Conservation (phyloP, 2,113 vertebrate genomes). For the Nycticorax nycticorax region DNA sequence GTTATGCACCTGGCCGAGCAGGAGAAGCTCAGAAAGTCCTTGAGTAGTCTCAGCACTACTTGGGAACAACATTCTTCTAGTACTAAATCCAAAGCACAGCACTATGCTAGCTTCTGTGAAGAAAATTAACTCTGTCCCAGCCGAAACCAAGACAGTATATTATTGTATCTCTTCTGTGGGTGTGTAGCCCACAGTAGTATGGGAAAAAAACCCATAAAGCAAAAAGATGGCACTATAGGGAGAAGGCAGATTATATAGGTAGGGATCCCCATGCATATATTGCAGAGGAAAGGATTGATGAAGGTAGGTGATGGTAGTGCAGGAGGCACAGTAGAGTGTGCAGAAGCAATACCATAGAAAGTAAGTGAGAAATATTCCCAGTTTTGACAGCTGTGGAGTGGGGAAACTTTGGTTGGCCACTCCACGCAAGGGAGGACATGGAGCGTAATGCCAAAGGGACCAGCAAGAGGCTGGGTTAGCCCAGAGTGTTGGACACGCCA, state of each 20-base stretch:
- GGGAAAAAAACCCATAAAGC: accelerated
- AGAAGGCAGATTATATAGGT: not conserved
- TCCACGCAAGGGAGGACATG: accelerated
- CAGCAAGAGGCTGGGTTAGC: not conserved
- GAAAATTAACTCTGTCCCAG: too few species aligned
- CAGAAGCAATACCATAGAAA: not conserved
- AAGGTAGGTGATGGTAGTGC: not conserved
- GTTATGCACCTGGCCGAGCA: too few species aligned
- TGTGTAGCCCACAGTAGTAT: too few species aligned
- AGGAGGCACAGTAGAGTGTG: not conserved
- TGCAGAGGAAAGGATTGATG: not conserved
- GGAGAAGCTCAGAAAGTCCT: too few species aligned
- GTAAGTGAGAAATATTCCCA: not conserved
- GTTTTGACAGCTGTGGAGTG: not conserved
- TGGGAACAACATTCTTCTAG: too few species aligned
- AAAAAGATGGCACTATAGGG: not conserved
- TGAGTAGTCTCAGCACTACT: too few species aligned
- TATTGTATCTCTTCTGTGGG: not conserved
- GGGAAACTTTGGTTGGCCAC: not conserved
- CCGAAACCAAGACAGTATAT: too few species aligned
- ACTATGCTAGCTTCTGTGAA: too few species aligned
- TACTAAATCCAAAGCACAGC: too few species aligned
- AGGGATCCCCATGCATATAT: not conserved
- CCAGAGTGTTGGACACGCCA: not conserved
- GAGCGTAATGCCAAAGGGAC: not conserved